Evolutionary conservation across 2,888 invertebrate species (phyloP), one percentile per base, ranked within the genome.

Genomic region (Apotomis betuletana): DNA sequence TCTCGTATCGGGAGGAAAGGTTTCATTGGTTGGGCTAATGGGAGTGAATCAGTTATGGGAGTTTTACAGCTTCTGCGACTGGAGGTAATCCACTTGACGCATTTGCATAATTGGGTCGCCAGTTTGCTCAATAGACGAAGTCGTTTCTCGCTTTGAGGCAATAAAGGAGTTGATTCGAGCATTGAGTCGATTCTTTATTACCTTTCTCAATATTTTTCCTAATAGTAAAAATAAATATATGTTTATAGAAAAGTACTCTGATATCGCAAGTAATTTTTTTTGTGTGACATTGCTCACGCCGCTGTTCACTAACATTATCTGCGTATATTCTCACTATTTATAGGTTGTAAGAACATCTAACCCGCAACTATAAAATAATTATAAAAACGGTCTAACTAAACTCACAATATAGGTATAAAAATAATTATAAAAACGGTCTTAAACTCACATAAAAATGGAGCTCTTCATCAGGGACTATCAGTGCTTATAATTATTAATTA

Each of bases 21-120:
- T 67, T 72, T 51, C 57, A 41, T 51, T 61, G 46, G 44, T 51
- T 13, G 52, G 52, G 52, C 52, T 62, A 67, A 72, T 62, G 67
- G 52, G 36, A 63, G 58, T 59, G 61, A 71, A 68, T 68, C 72
- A 59, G 67, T 72, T 72, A 72, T 72, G 72, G 58, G 67, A 68
- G 67, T 72, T 72, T 72, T 72, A 68, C 54, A 62, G 68, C 54
- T 59, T 44, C 15, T 12, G 65, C 49, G 59, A 70, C 51, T 67
- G n/a, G 63, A 63, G 71, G 68, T 68, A 59, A 67, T 72, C 60
- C 38, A 54, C 57, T 72, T 63, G 67, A 55, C 51, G 67, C 57
- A 67, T 72, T 72, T 72, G 46, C 72, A 68, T 68, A 72, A 72
- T 68, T 63, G 63, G 62, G 62, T 59, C 63, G 61, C 46, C 62